These are phyloP conservation scores for Cylas formicarius DNA, from an alignment of 1,140 invertebrate genomes.

Conservation along the genomic window DNA sequence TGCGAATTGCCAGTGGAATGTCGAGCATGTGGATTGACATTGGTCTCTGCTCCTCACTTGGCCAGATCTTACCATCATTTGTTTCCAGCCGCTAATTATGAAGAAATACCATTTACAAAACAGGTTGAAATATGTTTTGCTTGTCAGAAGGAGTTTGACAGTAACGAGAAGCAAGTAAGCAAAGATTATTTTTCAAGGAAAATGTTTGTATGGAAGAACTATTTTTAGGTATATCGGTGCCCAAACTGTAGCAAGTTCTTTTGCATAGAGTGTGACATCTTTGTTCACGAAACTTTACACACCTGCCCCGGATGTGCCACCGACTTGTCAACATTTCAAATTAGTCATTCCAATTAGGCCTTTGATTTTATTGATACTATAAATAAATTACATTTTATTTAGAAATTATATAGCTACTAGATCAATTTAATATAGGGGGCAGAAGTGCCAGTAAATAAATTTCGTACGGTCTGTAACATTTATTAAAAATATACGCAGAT, in stretches of 20 bases:
- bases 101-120: constrained; percentile 56
- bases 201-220: constrained; percentile 12
- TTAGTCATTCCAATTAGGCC: no score
- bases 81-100: constrained; percentile 83
- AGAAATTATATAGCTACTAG: no score
- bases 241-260: constrained; percentile 69
- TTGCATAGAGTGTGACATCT: constrained; percentile 92
- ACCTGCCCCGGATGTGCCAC: constrained; percentile 89
- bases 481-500: no score
- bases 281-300: constrained; percentile 88
- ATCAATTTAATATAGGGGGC: no score
- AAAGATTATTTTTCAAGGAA: no score
- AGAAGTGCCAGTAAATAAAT: no score
- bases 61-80: constrained; percentile 95
- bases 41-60: constrained; percentile 96
- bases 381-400: no score
- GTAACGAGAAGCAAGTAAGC: constrained; percentile 64
- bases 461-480: no score
- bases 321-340: constrained; percentile 47
- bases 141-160: constrained; percentile 60
- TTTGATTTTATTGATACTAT: no score
- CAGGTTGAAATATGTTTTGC: constrained; percentile 57
- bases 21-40: constrained; percentile 84
- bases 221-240: constrained; percentile 69
- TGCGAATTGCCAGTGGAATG: constrained; percentile 97